Conservation (phyloP, 2,113 vertebrate species). For the Pachypanchax playfairii region DNA sequence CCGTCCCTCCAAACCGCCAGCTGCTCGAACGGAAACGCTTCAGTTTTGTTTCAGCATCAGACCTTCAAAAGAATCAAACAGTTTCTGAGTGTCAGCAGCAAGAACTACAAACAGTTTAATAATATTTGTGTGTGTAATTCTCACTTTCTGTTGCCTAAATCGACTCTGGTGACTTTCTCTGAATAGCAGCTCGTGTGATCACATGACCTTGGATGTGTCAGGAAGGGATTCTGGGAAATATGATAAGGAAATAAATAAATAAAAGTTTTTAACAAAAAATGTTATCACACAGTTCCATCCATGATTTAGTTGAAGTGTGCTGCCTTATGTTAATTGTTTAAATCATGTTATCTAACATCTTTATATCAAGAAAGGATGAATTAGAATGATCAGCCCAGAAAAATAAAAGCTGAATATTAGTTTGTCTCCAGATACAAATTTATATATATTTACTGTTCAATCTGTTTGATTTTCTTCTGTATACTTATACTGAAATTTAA, state of each 20-base stretch:
- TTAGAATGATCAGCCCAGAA: not conserved
- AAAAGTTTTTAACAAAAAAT: too few relatives aligned
- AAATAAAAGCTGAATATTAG: too few relatives aligned
- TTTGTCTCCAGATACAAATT: too few relatives aligned
- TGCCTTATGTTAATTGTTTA: too few relatives aligned
- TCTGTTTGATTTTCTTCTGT: too few relatives aligned
- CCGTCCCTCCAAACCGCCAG: slow-evolving; percentile 66
- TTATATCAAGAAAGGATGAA: not conserved
- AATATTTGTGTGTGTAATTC: slow-evolving; percentile 1
- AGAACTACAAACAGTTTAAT: not conserved
- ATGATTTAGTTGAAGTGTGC: too few relatives aligned
- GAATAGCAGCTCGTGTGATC: slow-evolving; percentile 36
- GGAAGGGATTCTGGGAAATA: not conserved
- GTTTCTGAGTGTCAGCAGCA: not conserved
- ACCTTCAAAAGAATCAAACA: slow-evolving; percentile 60
- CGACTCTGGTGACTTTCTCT: slow-evolving; percentile 22
- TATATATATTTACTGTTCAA: too few relatives aligned
- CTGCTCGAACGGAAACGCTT: slow-evolving; percentile 41
- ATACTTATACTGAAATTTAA: too few relatives aligned
- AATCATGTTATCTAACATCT: too few relatives aligned
- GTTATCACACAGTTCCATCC: too few relatives aligned
- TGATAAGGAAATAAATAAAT: not conserved
- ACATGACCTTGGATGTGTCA: slow-evolving; percentile 24
- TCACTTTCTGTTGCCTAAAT: slow-evolving; percentile 79
- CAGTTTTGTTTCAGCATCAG: slow-evolving; percentile 55